Conservation (phyloP, 2,797 vertebrate genomes). For the Falco berigora region DNA sequence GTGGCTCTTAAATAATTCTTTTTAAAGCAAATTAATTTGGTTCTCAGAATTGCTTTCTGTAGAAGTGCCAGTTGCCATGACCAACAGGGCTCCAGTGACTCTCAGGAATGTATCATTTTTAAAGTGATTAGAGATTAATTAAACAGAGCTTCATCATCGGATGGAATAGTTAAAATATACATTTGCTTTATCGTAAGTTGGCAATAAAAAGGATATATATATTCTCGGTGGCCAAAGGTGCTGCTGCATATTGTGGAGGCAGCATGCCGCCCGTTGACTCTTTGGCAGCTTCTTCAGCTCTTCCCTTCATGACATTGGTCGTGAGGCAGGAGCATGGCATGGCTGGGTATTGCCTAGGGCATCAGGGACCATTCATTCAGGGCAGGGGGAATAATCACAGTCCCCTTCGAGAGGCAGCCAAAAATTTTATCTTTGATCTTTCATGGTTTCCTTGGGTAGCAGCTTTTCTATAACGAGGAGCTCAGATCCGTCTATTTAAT, state of each 20-base stretch:
- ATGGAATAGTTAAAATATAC: not conserved
- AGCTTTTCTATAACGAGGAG: not conserved
- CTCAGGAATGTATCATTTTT: not conserved
- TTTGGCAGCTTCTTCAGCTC: not conserved
- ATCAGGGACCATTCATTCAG: not conserved
- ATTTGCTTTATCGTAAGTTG: not conserved
- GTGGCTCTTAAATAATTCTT: not conserved
- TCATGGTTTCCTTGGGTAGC: not conserved
- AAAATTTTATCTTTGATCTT: not conserved
- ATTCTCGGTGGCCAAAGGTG: not conserved
- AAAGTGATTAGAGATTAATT: not conserved
- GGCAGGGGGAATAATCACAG: not conserved
- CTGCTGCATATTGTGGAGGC: accelerated
- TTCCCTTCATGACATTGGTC: not conserved
- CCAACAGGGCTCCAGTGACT: not conserved
- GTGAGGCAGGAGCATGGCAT: not conserved
- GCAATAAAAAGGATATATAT: not conserved
- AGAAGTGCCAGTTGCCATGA: not conserved
- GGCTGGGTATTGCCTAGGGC: not conserved
- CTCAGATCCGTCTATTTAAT: not conserved
- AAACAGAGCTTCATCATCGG: not conserved
- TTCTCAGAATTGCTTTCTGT: slow-evolving; percentile 12
- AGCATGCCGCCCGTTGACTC: accelerated
- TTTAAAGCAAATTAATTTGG: not conserved
- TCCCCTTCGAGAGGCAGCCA: not conserved